These are phyloP conservation scores for Trogon surrucura DNA, from an alignment of 2,113 vertebrate genomes.

Conservation along the genomic window DNA sequence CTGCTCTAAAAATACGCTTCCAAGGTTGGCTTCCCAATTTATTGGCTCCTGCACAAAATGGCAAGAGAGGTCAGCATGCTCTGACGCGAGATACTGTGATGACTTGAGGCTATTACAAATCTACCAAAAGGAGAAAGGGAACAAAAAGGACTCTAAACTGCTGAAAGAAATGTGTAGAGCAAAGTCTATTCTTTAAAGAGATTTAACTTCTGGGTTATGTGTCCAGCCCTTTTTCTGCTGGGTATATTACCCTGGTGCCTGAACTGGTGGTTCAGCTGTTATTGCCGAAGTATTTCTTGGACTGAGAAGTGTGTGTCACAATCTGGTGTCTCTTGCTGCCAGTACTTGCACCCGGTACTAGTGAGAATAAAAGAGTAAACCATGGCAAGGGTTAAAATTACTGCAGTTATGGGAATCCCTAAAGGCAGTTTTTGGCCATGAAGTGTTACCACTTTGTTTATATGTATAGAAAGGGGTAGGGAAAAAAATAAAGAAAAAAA, in stretches of 20 bases:
- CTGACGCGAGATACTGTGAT: neutral
- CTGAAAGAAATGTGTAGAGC: neutral
- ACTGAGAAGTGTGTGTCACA: conserved; percentile 55
- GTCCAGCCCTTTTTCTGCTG: conserved; percentile 19
- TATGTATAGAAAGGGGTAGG: neutral
- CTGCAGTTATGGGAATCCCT: conserved; percentile 60
- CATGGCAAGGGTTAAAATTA: conserved; percentile 39
- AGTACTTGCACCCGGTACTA: conserved; percentile 36
- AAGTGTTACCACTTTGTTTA: conserved; percentile 27
- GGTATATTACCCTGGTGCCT: conserved; percentile 4
- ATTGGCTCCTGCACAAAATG: conserved; percentile 44
- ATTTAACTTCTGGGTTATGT: conserved; percentile 27
- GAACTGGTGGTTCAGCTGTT: conserved; percentile 8
- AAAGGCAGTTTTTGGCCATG: neutral
- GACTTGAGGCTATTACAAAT: neutral
- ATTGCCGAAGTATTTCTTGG: conserved; percentile 67
- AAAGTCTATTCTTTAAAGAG: conserved; percentile 5
- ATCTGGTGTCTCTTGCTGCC: conserved; percentile 63
- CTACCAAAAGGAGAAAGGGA: neutral
- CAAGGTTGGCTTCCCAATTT: neutral
- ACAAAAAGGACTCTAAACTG: neutral
- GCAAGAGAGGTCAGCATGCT: conserved; percentile 33
- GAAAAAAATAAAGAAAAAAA: neutral
- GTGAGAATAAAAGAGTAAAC: conserved; percentile 44
- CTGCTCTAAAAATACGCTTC: neutral